Evolutionary conservation across 1,140 invertebrate species (phyloP).

Genomic region (Temnothorax curvispinosus): DNA sequence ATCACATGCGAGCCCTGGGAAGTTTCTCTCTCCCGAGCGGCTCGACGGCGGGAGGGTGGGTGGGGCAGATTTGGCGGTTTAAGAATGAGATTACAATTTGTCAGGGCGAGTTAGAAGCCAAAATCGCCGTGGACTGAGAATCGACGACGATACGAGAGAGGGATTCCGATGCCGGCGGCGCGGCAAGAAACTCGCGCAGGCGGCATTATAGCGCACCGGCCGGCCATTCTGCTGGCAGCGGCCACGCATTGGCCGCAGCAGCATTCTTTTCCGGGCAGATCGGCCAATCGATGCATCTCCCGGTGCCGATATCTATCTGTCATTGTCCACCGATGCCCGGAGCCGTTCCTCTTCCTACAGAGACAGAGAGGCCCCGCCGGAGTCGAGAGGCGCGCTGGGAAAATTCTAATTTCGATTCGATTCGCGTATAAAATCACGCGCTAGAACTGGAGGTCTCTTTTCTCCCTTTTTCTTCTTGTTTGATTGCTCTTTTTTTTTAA

Average conservation of each 20-base stretch:
- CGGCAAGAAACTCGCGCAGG: constrained; percentile 70
- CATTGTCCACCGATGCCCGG: constrained; percentile 81
- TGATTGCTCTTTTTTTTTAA: background rate
- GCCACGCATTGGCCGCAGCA: constrained; percentile 83
- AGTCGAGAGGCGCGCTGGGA: constrained; percentile 17
- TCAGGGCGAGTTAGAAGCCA: constrained; percentile 75
- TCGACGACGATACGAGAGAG: constrained; percentile 24
- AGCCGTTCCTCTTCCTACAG: constrained; percentile 72
- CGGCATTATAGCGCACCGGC: constrained; percentile 70
- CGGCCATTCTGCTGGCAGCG: constrained; percentile 83
- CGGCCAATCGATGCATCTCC: constrained; percentile 85
- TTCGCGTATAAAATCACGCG: background rate
- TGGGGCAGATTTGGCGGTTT: constrained; percentile 68
- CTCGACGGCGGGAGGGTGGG: background rate
- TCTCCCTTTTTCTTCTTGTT: background rate
- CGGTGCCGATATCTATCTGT: constrained; percentile 85
- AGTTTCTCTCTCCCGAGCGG: background rate
- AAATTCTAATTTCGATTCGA: constrained; percentile 49
- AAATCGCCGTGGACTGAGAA: constrained; percentile 56
- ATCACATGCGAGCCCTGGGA: background rate
- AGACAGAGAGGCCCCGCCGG: constrained; percentile 44
- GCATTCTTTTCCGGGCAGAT: constrained; percentile 85
- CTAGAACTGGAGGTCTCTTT: background rate
- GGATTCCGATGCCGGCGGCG: constrained; percentile 14
- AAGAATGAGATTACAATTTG: constrained; percentile 82